A percentile compares a stretch with the other conserved stretches of the same genome.
Evolutionary conservation across 30 jellyfish, hydroid and myxozoan species (phyloP).

Genomic region (Chironex yamaguchii): DNA sequence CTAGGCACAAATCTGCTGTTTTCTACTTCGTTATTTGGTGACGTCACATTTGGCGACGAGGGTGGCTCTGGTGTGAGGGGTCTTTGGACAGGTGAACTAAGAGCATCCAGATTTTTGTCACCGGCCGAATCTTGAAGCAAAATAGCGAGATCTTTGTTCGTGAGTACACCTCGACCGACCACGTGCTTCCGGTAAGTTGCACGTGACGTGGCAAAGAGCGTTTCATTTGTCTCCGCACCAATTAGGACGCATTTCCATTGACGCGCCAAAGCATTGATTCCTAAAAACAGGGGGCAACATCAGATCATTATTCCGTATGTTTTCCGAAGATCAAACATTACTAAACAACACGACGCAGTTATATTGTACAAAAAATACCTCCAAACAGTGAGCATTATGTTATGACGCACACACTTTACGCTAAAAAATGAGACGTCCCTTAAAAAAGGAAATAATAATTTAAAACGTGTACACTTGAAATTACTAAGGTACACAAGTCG

Average conservation of each 20-base stretch:
- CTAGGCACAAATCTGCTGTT: background rate
- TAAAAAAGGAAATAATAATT: too few relatives aligned
- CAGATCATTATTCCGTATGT: background rate
- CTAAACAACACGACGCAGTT: too few relatives aligned
- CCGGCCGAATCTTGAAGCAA: conserved; percentile 67
- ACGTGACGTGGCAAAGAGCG: conserved; percentile 61
- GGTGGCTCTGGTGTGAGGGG: background rate
- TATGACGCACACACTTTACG: too few relatives aligned
- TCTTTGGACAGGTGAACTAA: background rate
- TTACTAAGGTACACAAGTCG: too few relatives aligned
- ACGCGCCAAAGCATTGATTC: conserved; percentile 92
- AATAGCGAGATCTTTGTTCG: conserved; percentile 82
- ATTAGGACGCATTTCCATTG: conserved; percentile 97
- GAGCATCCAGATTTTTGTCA: background rate
- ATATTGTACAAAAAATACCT: too few relatives aligned
- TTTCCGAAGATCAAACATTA: too few relatives aligned
- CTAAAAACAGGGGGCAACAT: conserved; percentile 29
- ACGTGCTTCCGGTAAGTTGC: conserved; percentile 74
- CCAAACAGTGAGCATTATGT: too few relatives aligned
- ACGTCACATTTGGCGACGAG: background rate
- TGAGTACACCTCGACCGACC: conserved; percentile 95
- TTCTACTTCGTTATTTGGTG: background rate
- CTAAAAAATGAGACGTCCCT: too few relatives aligned
- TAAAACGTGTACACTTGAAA: too few relatives aligned
- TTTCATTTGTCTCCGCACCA: conserved; percentile 89